Base-by-base conservation (phyloP, 2,888 invertebrate species). In the Watsonalla binaria region DNA sequence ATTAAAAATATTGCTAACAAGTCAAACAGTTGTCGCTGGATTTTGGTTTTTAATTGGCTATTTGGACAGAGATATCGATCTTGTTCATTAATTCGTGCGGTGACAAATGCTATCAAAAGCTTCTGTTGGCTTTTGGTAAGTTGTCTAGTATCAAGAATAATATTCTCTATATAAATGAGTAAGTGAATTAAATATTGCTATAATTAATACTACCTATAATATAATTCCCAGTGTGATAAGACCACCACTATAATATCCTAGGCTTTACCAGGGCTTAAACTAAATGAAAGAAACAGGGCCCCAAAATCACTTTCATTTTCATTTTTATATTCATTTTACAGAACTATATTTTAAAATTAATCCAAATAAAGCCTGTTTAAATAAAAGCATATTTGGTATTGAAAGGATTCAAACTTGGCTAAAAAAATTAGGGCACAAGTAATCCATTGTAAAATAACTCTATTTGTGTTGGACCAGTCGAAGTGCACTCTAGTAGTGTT, bases 1-100 rank as follows among this genome's bases (percentile, higher is more conserved):
- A 90, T 90, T 90, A 88, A 90, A 89, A 89, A 86, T 86, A 87
- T 84, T 77, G 81, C 86, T 76, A 79, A 86, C 88, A 88, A 78
- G 79, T 78, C 84, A 88, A 88, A 88, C 90, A 90, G 78, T 89
- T 89, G 89, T 88, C 80, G 79, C 74, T 65, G 75, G 76, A 76
- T 76, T 80, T 66, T 67, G 71, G 68, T 71, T 75, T 85, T 86
- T 90, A 88, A 89, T 89, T 90, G 87, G 83, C 80, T 83, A 72
- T 85, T 83, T 80, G 76, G 72, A 70, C 58, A 70, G 62, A 56
- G 81, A 88, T 87, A 78, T 76, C 65, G 69, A 84, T 85, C 79
- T 81, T 77, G 74, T 79, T 64, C 72, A 63, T 68, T 60, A 49
- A 49, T 69, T 67, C 69, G 68, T 63, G 60, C 63, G 63, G 54